These are phyloP conservation scores for Pseudoips prasinana DNA, from an alignment of 2,888 invertebrate genomes.

Conservation along the genomic window DNA sequence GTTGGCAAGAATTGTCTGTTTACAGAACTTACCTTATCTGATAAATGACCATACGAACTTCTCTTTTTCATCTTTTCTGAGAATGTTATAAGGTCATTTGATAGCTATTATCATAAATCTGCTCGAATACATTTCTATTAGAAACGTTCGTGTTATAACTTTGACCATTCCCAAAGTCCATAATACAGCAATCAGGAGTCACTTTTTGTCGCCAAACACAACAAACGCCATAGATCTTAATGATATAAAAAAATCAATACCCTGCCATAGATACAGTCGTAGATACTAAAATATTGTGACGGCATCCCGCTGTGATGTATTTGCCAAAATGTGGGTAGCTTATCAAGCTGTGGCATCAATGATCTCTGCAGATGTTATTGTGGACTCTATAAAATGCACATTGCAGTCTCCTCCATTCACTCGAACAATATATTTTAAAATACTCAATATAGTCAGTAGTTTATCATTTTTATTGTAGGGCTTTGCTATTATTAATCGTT, in stretches of 20 bases:
- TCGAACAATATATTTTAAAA: constrained; percentile 28
- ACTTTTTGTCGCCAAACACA: constrained; percentile 14
- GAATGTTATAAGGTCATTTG: no score
- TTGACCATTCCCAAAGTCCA: constrained; percentile 3
- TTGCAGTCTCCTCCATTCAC: constrained; percentile 41
- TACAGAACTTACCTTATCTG: no score
- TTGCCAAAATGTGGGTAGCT: constrained; percentile 79
- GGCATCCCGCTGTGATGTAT: constrained; percentile 75
- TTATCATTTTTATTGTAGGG: constrained; percentile 50
- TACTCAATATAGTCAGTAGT: constrained; percentile 38
- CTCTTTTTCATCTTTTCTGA: no score
- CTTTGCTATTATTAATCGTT: constrained; percentile 36
- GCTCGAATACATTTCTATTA: no score
- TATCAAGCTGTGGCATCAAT: constrained; percentile 68
- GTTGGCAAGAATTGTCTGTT: no score
- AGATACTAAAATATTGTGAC: constrained; percentile 79
- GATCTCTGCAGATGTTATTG: constrained; percentile 61
- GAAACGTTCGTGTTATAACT: no score
- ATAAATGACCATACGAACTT: no score
- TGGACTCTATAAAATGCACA: constrained; percentile 54
- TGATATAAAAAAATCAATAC: constrained; percentile 45
- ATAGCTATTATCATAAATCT: no score
- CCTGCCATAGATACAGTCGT: constrained; percentile 61
- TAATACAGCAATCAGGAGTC: constrained; percentile 23
- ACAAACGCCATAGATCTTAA: constrained; percentile 21